These are phyloP conservation scores for Tarsius wallacei DNA, from an alignment of 2,797 vertebrate genomes.

Conservation along the genomic window DNA sequence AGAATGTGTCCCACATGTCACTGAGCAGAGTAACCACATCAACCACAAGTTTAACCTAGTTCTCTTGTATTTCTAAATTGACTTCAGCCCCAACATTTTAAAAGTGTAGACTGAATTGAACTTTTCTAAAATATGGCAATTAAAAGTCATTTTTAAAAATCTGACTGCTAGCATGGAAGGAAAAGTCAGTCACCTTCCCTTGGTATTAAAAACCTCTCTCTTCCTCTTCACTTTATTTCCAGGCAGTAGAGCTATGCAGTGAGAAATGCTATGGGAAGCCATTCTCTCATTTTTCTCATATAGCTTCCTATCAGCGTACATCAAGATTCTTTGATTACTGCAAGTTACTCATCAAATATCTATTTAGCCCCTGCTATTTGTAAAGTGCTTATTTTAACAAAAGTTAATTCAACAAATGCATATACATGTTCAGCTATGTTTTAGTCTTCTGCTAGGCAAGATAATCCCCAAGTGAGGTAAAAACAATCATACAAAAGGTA, in stretches of 20 bases:
- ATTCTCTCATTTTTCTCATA: not conserved
- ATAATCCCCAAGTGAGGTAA: slow-evolving; percentile 31
- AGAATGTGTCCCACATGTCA: slow-evolving; percentile 76
- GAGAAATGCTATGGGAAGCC: not conserved
- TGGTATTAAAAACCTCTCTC: slow-evolving; percentile 8
- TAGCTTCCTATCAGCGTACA: slow-evolving; percentile 7
- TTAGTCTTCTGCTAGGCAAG: not conserved
- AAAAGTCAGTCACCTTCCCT: slow-evolving; percentile 39
- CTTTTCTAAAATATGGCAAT: slow-evolving; percentile 75
- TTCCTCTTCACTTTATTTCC: slow-evolving; percentile 13
- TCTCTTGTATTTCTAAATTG: slow-evolving; percentile 81
- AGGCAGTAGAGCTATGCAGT: not conserved
- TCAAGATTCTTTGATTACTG: slow-evolving; percentile 25
- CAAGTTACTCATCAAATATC: slow-evolving; percentile 35
- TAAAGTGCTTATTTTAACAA: slow-evolving; percentile 37
- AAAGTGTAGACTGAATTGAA: slow-evolving; percentile 73
- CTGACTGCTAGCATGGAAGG: slow-evolving; percentile 31
- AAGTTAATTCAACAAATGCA: not conserved
- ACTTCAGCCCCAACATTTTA: slow-evolving; percentile 61
- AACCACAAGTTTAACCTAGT: slow-evolving; percentile 73
- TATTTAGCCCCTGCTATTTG: not conserved
- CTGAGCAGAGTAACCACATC: slow-evolving; percentile 55
- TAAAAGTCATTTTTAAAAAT: slow-evolving; percentile 68
- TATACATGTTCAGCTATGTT: not conserved
- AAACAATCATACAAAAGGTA: not conserved